Percentiles rank a stretch among this genome's conserved stretches.
phyloP scores from a whole-genome alignment of 1,140 invertebrate genomes.

The Calephelis virginiensis region DNA sequence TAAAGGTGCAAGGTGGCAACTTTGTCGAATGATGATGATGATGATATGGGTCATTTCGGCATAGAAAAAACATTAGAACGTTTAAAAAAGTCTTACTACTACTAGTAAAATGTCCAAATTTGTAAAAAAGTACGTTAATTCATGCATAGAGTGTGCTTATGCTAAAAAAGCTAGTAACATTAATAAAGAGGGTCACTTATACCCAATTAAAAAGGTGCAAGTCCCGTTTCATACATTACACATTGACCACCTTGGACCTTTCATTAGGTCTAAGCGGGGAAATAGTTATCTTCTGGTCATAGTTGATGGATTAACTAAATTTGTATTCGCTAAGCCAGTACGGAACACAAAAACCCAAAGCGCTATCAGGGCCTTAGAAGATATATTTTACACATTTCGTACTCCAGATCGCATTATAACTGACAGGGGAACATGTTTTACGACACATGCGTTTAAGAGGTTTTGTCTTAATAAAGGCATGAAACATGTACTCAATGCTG shows the following conservation, averaged over 20 bases:
- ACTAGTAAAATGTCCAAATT: background rate
- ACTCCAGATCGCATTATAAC: conserved; percentile 28
- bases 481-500: conserved; percentile 32
- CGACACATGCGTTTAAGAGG: conserved; percentile 26
- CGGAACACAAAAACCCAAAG: too few species aligned
- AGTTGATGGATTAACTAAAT: background rate
- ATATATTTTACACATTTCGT: conserved; percentile 3
- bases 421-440: conserved; percentile 33
- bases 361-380: background rate
- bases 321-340: background rate
- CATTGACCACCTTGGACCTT: too few species aligned
- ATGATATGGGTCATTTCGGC: conserved; percentile 36
- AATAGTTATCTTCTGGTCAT: too few species aligned
- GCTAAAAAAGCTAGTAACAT: background rate
- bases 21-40: conserved; percentile 30
- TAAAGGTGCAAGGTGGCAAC: conserved; percentile 31
- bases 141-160: background rate
- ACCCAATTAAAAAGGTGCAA: too few species aligned
- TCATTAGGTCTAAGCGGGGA: too few species aligned
- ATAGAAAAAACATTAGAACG: conserved; percentile 27
- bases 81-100: background rate
- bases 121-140: background rate
- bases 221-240: too few species aligned
- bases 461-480: conserved; percentile 25
- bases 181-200: too few species aligned